phyloP scores from a whole-genome alignment of 2,888 invertebrate species.

The Himalopsyche anomala region DNA sequence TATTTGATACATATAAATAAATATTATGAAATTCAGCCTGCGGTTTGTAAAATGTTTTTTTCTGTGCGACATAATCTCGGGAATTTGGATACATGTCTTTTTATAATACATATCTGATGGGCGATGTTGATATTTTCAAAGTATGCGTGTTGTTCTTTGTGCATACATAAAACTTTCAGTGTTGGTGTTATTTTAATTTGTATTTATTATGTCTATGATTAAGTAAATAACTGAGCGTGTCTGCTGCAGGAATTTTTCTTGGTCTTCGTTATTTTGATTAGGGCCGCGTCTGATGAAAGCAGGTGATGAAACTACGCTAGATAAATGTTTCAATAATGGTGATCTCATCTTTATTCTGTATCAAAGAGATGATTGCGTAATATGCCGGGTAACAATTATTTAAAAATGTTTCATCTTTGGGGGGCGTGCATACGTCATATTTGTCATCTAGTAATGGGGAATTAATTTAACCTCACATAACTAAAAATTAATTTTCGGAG shows the following conservation, averaged over 20 bases:
- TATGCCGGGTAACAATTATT: too few relatives aligned
- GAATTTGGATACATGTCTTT: background rate
- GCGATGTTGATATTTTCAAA: background rate
- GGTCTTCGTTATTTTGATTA: conserved; percentile 13
- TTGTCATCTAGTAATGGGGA: too few relatives aligned
- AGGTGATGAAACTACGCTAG: background rate
- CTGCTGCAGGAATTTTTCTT: background rate
- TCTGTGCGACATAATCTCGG: conserved; percentile 17
- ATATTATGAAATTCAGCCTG: conserved; percentile 14
- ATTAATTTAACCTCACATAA: too few relatives aligned
- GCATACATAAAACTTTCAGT: conserved; percentile 22
- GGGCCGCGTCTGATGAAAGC: background rate
- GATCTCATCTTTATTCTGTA: background rate
- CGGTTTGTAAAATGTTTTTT: conserved; percentile 24
- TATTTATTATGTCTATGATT: conserved; percentile 26
- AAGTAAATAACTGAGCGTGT: background rate
- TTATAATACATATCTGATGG: background rate
- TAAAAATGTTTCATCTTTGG: too few relatives aligned
- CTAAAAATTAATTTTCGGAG: too few relatives aligned
- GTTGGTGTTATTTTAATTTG: conserved; percentile 26
- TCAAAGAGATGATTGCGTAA: too few relatives aligned
- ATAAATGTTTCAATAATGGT: conserved; percentile 11
- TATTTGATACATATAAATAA: conserved; percentile 22
- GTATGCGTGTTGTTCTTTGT: conserved; percentile 19
- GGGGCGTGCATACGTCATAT: too few relatives aligned